Percentiles rank a stretch among this genome's conserved stretches.
These are phyloP conservation scores for Peromyscus polionotus DNA, from an alignment of 2,113 vertebrate species.

Conservation along the genomic window DNA sequence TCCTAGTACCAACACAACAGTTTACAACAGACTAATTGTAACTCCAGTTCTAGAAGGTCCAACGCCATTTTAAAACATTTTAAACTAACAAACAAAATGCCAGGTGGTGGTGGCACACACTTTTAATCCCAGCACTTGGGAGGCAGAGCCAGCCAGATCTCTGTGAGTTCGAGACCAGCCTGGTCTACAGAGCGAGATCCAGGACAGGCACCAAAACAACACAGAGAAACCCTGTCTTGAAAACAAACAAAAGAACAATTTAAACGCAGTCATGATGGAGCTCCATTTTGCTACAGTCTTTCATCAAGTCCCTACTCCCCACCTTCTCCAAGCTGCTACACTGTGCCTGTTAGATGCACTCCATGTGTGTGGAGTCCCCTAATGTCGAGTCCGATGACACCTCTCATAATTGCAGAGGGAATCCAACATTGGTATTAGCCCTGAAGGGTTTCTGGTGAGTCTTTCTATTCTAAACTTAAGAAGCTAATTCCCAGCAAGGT, in stretches of 20 bases:
- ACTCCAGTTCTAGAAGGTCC: not conserved
- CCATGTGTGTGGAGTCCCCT: rapidly evolving
- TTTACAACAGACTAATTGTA: not conserved
- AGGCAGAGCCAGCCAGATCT: too few relatives aligned
- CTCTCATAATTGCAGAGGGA: not conserved
- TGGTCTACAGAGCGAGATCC: too few relatives aligned
- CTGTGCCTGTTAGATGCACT: not conserved
- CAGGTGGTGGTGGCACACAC: too few relatives aligned
- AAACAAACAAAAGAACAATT: not conserved
- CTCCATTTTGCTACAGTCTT: not conserved
- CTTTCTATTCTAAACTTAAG: not conserved
- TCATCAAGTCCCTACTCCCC: not conserved
- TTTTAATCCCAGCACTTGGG: too few relatives aligned
- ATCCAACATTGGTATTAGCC: too few relatives aligned
- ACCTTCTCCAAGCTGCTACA: not conserved
- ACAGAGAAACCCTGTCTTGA: too few relatives aligned
- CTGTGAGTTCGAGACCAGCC: too few relatives aligned
- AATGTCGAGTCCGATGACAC: too few relatives aligned
- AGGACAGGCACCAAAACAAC: too few relatives aligned
- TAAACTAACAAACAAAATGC: not conserved
- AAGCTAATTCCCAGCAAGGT: not conserved
- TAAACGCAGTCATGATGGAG: not conserved
- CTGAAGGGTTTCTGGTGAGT: not conserved
- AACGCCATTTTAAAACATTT: not conserved
- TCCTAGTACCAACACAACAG: not conserved